phyloP scores from a whole-genome alignment of 2,113 vertebrate species.

The Apodemus speciosus region DNA sequence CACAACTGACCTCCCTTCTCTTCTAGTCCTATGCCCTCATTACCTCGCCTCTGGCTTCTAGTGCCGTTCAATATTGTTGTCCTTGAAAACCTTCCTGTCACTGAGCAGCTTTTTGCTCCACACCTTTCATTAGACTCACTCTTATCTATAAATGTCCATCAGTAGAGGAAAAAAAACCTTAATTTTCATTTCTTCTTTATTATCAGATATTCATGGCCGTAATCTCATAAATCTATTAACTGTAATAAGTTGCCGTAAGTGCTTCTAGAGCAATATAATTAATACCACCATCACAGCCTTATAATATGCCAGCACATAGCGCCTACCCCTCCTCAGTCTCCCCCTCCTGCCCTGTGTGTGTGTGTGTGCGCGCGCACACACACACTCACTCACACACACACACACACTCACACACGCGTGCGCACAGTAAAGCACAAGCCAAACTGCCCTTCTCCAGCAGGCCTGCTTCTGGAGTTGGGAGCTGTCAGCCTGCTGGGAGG shows the following conservation, averaged over 20 bases:
- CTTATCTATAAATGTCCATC: conserved; percentile 28
- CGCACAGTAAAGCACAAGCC: conserved; percentile 65
- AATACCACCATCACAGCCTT: conserved; percentile 62
- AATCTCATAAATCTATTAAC: conserved; percentile 58
- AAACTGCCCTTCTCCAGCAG: conserved; percentile 68
- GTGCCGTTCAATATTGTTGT: not conserved
- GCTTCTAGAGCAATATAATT: conserved; percentile 56
- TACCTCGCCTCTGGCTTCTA: not conserved
- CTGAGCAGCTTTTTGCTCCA: not conserved
- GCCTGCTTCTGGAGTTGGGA: conserved; percentile 75
- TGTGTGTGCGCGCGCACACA: not conserved
- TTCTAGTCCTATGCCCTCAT: not conserved
- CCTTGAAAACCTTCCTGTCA: conserved; percentile 59
- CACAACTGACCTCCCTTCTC: not conserved
- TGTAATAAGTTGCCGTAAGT: conserved; percentile 27
- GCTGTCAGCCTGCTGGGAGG: conserved; percentile 76
- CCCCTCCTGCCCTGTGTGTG: not conserved
- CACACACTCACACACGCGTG: not conserved
- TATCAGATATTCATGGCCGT: not conserved
- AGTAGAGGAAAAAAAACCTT: not conserved
- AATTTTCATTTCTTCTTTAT: conserved; percentile 41
- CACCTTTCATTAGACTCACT: conserved; percentile 26
- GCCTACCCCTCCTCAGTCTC: not conserved
- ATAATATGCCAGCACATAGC: conserved; percentile 76
- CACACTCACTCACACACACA: not conserved